Conservation (phyloP, 2,888 invertebrate species). For the Ichneumoninae sp. region DNA sequence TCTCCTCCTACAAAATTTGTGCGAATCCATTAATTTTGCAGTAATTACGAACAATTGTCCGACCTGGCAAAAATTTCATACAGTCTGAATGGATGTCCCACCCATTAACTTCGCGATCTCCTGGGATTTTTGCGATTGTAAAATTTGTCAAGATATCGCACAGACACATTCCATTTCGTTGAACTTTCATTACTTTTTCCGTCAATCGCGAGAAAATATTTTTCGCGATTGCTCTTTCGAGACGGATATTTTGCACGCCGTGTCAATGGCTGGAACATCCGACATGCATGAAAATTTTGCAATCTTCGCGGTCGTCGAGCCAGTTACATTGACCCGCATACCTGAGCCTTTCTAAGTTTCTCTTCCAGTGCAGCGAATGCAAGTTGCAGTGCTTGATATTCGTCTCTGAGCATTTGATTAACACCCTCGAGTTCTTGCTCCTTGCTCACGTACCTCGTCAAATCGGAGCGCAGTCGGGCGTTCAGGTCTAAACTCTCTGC, state of each 20-base stretch:
- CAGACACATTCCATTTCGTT: not conserved
- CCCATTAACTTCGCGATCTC: not conserved
- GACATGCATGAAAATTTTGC: constrained; percentile 35
- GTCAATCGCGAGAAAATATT: not conserved
- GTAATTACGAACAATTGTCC: not conserved
- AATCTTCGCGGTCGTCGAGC: not conserved
- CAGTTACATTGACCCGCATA: constrained; percentile 78
- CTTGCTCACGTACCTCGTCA: constrained; percentile 89
- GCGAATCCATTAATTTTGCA: not conserved
- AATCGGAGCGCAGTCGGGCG: constrained; percentile 89
- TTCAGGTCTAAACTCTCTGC: constrained; percentile 89
- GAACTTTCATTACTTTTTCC: not conserved
- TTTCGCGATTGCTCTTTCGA: not conserved
- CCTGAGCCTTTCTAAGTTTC: constrained; percentile 93
- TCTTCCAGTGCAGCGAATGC: constrained; percentile 96
- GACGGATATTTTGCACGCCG: not conserved
- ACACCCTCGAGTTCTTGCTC: constrained; percentile 92
- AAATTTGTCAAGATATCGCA: not conserved
- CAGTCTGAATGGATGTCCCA: not conserved
- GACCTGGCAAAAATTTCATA: not conserved
- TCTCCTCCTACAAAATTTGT: constrained; percentile 90
- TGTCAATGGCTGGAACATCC: not conserved
- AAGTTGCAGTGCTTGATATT: constrained; percentile 96
- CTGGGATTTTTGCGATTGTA: not conserved
- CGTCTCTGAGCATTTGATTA: constrained; percentile 96